Evolutionary conservation across 2,113 vertebrate genomes (phyloP), one percentile per base, ranked within the genome.

Genomic region (Nymphicus hollandicus): DNA sequence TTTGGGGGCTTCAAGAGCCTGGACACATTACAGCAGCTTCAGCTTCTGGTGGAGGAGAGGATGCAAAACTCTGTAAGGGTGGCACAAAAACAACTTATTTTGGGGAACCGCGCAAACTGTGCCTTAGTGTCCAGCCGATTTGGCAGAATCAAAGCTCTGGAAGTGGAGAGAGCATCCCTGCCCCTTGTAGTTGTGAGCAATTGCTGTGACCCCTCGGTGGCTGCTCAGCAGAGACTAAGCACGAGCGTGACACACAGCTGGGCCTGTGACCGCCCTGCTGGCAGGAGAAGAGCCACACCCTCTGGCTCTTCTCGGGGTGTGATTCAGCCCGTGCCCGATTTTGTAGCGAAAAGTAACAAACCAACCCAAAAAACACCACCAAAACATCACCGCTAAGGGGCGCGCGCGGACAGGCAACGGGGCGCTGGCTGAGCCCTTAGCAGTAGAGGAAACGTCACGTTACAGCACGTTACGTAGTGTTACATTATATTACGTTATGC

Each of bases 81-180:
- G 13, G 17, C 13, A 2, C 1, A 2, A 28, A 47, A n/a, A 31
- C 2, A 27, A 6, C 29, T 28, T 5, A 1, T 1, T 29, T 0
- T 23, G 6, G 25, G 11, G 4, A 20, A 19, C 2, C 1, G 10
- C 11, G 5, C 8, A 25, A 15, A 7, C 9, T 7, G 6, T 10
- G 5, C 18, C 29, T n/a, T 37, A 12, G 0, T 35, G 7, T 18
- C 25, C 41, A 2, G 22, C 0, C 0, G 20, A 3, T 4, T 4
- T 37, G 19, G 46, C 44, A 43, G 43, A 29, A 17, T 1, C 1
- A 1, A 12, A 61, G 49, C 44, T 22, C 49, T 35, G 10, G 47
- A 39, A 17, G 27, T 13, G 16, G 10, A 13, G 8, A 39, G 19
- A 69, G 8, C 46, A 16, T 20, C 74, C 29, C 39, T 10, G 1